Evolutionary conservation across 2,797 vertebrate species (phyloP).

Genomic region (Lepilemur septentrionalis): DNA sequence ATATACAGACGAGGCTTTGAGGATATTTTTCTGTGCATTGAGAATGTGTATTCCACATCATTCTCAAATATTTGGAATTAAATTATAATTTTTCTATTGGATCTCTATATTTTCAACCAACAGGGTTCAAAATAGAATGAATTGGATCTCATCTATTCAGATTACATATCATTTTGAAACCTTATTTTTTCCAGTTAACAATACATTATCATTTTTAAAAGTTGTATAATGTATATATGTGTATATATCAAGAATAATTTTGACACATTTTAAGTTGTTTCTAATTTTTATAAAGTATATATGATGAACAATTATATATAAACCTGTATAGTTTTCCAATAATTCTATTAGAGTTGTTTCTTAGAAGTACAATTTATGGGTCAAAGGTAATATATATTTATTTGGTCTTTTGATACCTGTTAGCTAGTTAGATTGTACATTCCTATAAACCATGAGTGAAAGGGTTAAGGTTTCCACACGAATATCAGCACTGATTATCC

Average conservation of each 20-base stretch:
- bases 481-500: neutral
- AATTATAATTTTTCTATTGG: neutral
- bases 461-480: neutral
- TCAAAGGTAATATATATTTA: neutral
- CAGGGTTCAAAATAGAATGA: neutral
- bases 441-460: neutral
- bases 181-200: neutral
- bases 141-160: neutral
- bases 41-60: neutral
- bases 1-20: rapidly evolving
- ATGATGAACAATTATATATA: neutral
- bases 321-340: neutral
- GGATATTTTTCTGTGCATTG: neutral
- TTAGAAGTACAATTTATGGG: neutral
- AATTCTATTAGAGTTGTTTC: neutral
- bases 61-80: neutral
- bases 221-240: neutral
- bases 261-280: slow-evolving; percentile 1
- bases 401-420: neutral
- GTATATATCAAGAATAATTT: neutral
- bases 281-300: neutral
- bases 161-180: neutral
- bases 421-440: neutral
- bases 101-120: neutral
- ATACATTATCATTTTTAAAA: neutral